phyloP scores from a whole-genome alignment of 2,113 vertebrate genomes.

The Anolis sagrei region DNA sequence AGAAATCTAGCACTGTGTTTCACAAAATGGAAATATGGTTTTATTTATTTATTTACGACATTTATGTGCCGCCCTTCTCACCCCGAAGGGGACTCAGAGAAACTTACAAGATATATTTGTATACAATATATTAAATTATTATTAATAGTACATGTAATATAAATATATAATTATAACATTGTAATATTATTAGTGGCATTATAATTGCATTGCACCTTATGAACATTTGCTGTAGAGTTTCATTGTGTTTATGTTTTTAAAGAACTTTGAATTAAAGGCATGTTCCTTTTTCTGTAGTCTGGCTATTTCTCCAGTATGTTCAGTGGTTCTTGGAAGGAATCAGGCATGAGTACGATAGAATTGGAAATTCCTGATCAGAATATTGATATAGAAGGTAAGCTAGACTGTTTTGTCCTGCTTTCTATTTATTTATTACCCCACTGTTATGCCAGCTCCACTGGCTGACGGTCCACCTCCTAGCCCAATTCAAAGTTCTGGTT shows the following conservation, averaged over 20 bases:
- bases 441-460: no score
- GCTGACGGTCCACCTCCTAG: no score
- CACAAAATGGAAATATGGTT: not conserved
- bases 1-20: not conserved
- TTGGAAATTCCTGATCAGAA: conserved; percentile 98
- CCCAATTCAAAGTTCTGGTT: no score
- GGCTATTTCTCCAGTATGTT: conserved; percentile 99
- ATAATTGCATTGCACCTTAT: conserved; percentile 16
- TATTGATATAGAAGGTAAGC: conserved; percentile 93
- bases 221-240: fast-evolving
- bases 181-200: no score
- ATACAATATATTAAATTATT: no score
- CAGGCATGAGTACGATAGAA: conserved; percentile 92
- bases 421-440: no score
- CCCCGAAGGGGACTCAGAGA: no score
- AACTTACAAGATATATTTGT: no score
- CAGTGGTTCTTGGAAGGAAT: conserved; percentile 98
- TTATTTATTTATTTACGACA: no score
- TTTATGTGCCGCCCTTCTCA: no score
- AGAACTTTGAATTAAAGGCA: not conserved
- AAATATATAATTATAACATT: no score
- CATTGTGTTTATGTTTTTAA: conserved; percentile 5
- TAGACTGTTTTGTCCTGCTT: not conserved
- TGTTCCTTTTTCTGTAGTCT: conserved; percentile 77
- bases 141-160: no score